These are phyloP conservation scores for Mungos mungo DNA, from an alignment of 2,113 vertebrate genomes.

Conservation along the genomic window DNA sequence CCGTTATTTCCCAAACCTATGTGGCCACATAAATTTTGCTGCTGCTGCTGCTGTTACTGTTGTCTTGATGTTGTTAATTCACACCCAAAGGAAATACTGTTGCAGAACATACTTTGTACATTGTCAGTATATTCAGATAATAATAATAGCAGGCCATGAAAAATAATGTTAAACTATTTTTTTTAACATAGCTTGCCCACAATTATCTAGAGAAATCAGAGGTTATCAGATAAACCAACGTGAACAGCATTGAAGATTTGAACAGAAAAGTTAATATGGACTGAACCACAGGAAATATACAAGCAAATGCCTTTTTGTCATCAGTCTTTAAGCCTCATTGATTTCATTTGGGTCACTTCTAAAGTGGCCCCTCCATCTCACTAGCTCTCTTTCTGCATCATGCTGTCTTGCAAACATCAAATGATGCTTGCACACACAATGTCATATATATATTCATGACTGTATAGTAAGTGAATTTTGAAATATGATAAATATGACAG, in stretches of 20 bases:
- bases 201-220: neutral
- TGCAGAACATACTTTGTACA: neutral
- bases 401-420: neutral
- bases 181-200: neutral
- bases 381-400: neutral
- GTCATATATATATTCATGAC: neutral
- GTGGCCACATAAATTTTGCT: neutral
- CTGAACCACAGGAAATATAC: slow-evolving; percentile 37
- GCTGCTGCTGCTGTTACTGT: neutral
- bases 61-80: neutral
- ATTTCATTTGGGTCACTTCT: neutral
- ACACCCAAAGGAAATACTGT: neutral
- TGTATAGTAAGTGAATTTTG: neutral
- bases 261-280: neutral
- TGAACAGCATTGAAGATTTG: neutral
- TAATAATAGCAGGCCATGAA: neutral
- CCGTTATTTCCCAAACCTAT: neutral
- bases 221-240: neutral
- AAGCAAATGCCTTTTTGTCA: neutral
- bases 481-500: neutral
- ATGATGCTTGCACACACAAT: neutral
- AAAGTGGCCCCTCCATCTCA: neutral
- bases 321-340: neutral
- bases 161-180: neutral
- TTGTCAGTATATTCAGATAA: neutral